These are phyloP conservation scores for Epinephelus fuscoguttatus DNA, from an alignment of 2,113 vertebrate genomes.

Conservation along the genomic window DNA sequence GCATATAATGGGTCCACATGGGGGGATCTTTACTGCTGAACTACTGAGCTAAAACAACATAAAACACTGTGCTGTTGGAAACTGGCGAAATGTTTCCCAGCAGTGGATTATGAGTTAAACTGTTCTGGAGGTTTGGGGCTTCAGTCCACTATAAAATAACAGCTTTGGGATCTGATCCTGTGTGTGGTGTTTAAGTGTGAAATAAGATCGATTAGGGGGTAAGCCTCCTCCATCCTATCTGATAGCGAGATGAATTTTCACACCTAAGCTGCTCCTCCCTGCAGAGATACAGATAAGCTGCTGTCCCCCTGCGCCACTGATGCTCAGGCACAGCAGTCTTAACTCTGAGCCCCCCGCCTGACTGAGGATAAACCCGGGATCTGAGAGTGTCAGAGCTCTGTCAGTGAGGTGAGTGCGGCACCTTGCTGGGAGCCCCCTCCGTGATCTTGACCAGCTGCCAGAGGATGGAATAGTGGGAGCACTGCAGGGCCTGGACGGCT, in stretches of 20 bases:
- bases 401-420: slow-evolving; percentile 13
- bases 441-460: slow-evolving; percentile 99
- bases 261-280: background rate
- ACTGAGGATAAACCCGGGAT: slow-evolving; percentile 13
- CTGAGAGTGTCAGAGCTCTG: slow-evolving; percentile 1
- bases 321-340: background rate
- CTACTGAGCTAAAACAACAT: background rate
- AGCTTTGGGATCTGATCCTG: background rate
- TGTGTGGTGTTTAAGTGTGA: background rate
- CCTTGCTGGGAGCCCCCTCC: slow-evolving; percentile 97
- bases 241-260: slow-evolving; percentile 10
- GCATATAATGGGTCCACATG: background rate
- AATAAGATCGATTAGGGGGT: slow-evolving; percentile 12
- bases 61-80: background rate
- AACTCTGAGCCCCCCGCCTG: background rate
- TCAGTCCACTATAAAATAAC: background rate
- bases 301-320: slow-evolving; percentile 16
- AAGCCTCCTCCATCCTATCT: background rate
- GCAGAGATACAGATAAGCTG: slow-evolving; percentile 45
- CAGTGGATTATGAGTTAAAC: background rate
- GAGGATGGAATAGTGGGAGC: slow-evolving; percentile 98
- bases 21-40: background rate
- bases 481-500: slow-evolving; percentile 97
- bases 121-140: background rate
- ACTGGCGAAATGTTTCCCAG: no score